phyloP scores from a whole-genome alignment of 2,888 invertebrate genomes.

The Meiosimyza platycephala region DNA sequence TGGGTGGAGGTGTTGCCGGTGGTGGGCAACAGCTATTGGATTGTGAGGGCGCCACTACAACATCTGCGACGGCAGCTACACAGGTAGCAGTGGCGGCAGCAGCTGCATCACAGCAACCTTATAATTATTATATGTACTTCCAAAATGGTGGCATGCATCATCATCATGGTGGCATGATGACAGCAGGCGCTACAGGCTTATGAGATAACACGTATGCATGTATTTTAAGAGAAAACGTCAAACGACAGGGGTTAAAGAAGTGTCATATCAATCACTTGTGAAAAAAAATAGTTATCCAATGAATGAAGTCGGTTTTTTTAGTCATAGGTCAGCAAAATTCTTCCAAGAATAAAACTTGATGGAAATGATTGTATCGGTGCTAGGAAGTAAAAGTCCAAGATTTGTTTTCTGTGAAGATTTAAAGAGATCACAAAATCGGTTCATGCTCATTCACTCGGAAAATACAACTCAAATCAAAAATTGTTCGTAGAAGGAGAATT shows the following conservation, averaged over 20 bases:
- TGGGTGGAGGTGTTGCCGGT: constrained; percentile 48
- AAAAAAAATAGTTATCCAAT: too few relatives aligned
- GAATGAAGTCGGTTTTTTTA: too few relatives aligned
- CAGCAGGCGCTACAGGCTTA: constrained; percentile 67
- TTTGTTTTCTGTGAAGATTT: too few relatives aligned
- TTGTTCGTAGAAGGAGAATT: too few relatives aligned
- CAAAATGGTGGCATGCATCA: constrained; percentile 67
- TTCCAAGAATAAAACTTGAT: too few relatives aligned
- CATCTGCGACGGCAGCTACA: constrained; percentile 45
- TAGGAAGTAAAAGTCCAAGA: too few relatives aligned
- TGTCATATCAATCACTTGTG: too few relatives aligned
- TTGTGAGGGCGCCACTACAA: constrained; percentile 54
- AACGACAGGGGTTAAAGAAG: not conserved
- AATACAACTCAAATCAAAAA: too few relatives aligned
- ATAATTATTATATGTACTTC: constrained; percentile 67
- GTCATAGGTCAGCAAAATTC: too few relatives aligned
- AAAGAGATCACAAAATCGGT: too few relatives aligned
- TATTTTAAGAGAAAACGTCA: not conserved
- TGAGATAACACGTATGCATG: constrained; percentile 51
- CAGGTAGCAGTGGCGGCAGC: constrained; percentile 52
- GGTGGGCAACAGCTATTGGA: constrained; percentile 55
- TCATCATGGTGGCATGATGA: constrained; percentile 64
- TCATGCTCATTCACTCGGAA: too few relatives aligned
- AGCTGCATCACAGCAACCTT: constrained; percentile 58
- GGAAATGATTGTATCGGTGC: too few relatives aligned